Base-by-base conservation (phyloP, 2,888 invertebrate species). In the Papilio demoleus region DNA sequence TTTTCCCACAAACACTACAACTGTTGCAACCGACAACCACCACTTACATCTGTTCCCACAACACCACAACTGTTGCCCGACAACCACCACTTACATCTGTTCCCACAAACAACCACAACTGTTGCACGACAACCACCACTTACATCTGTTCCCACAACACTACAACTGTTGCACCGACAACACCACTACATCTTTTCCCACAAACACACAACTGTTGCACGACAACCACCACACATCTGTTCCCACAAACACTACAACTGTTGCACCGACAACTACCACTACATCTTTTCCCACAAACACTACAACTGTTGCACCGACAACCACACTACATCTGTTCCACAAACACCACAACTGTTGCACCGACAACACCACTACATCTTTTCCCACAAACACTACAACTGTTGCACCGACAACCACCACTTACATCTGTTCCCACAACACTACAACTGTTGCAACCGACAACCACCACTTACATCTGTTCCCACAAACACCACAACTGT, bases 291-390 rank as follows among this genome's bases (percentile, higher is more conserved):
- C 9, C 3, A 67, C 70, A 4, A 59, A 58, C 0, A 31, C 79
- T 67, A 68, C 75, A 1, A 72, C 76, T 5, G 69, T 73, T 2
- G 45, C 70, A 5, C 67, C 76, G 1, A 68, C 74, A 0, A 71
- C 73, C 0, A 68, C 70, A 0, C n/a, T n/a, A 65, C 67, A 8
- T 58, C 68, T 4, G 24, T 65, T 0, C 45, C 61, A 2, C 65
- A 12, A 50, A 11, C 12, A 22, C 19, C 1, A 19, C 45, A 9
- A 36, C 67, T 53, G 27, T 75, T 31, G 5, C 45, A 27, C 24
- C 65, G 11, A 62, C 68, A n/a, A 47, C 47, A n/a, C n/a, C 22
- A 12, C 12, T 22, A 22, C 47, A 1, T 4, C 42, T n/a, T n/a
- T n/a, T n/a, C n/a, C n/a, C n/a, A n/a, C n/a, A n/a, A n/a, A n/a